Evolutionary conservation across 2,113 vertebrate species (phyloP), one percentile per base, ranked within the genome.

Genomic region (Oncorhynchus gorbuscha): DNA sequence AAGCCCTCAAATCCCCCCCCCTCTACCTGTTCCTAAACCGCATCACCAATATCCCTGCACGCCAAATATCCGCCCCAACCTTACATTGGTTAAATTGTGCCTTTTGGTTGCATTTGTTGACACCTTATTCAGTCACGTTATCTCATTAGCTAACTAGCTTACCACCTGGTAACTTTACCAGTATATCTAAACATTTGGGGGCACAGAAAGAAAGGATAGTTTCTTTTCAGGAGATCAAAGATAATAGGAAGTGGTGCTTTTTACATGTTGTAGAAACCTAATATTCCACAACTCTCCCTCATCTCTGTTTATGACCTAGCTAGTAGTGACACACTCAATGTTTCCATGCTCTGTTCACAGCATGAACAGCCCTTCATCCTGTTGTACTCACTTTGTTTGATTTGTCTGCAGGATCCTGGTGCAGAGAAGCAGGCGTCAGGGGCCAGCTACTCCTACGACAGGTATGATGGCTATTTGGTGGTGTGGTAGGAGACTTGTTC

Each of bases 361-460:
- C 12, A 24, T 8, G 14, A 18, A 14, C 4, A 30, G 22, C 24
- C 2, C 24, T 1, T 30, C 64, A 28, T 73, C 4, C 18, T 3
- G 67, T 77, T 30, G 61, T 13, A 32, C 8, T 13, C 30, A 51
- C 61, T 74, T 20, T 83, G 13, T 79, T n/a, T 74, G 61, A 79
- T 80, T 16, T 76, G 9, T 83, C 83, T 93, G 88, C 91, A 98
- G 92, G 95, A 95, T 71, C 86, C 90, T 62, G 80, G 75, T 85
- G 0, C 93, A 92, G 86, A 97, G 73, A 97, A 95, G 88, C 92
- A 90, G 14, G 88, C 90, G 0, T 86, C 90, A 75, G 91, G 94
- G 62, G 96, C 95, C 82, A 95, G 89, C 88, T 92, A 78, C 69
- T 68, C 83, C 80, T 94, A 88, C 30, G 98, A 99, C 93, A 98